phyloP scores from a whole-genome alignment of 64 coral and sea anemone species.

The Montipora capricornis region DNA sequence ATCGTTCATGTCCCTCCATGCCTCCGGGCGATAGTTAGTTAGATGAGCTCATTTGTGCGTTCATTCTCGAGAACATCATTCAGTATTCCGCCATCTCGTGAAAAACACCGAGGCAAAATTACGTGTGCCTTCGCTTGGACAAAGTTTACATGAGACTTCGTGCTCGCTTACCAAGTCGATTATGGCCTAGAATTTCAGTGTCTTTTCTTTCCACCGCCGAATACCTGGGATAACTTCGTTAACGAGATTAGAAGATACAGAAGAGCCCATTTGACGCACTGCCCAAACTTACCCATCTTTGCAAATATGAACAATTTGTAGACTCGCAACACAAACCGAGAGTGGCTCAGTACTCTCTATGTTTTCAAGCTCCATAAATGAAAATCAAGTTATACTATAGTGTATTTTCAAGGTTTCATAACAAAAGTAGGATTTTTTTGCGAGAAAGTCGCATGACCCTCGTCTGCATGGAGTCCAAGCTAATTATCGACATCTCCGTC shows the following conservation, averaged over 20 bases:
- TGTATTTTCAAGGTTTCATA: background rate
- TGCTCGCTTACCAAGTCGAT: background rate
- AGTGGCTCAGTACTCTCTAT: background rate
- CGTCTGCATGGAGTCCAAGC: background rate
- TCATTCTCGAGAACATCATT: background rate
- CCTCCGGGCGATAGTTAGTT: background rate
- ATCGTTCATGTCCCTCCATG: background rate
- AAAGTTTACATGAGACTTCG: background rate
- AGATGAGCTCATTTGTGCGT: background rate
- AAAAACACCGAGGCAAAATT: background rate
- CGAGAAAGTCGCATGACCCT: too few species aligned
- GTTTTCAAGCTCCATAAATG: background rate
- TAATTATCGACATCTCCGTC: conserved; percentile 29
- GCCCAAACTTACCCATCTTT: background rate
- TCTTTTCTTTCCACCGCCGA: background rate
- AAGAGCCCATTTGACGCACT: background rate
- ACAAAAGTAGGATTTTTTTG: too few species aligned
- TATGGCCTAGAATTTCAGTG: background rate
- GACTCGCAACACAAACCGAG: background rate
- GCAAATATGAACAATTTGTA: background rate
- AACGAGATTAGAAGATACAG: background rate
- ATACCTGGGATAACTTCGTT: background rate
- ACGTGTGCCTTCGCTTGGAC: background rate
- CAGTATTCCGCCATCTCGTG: background rate
- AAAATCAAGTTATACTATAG: background rate